Percentiles rank a stretch among this genome's conserved stretches.
Evolutionary conservation across 2,113 vertebrate species (phyloP).

Genomic region (Fregata magnificens): DNA sequence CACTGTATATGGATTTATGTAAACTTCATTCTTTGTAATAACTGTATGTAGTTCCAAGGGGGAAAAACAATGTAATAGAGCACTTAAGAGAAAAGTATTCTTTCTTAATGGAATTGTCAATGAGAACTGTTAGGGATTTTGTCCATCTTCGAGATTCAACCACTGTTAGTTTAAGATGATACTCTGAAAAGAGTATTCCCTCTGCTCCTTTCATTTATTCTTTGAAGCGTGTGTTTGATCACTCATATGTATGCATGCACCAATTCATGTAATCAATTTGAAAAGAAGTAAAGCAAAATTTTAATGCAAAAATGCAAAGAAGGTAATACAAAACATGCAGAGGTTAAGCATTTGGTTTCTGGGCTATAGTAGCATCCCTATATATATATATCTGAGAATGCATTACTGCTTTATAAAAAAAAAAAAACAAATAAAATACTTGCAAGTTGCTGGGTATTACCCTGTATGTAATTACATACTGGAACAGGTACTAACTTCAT

Average conservation of each 20-base stretch:
- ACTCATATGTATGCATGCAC: neutral
- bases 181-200: neutral
- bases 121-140: neutral
- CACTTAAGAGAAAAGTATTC: neutral
- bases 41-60: neutral
- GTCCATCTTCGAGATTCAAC: neutral
- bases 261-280: neutral
- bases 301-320: neutral
- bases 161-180: neutral
- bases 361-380: neutral
- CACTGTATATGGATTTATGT: neutral
- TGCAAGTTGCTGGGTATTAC: neutral
- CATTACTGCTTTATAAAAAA: neutral
- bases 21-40: neutral
- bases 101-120: neutral
- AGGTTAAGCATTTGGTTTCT: neutral
- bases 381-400: neutral
- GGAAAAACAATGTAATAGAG: neutral
- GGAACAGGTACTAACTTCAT: neutral
- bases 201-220: neutral
- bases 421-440: neutral
- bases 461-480: neutral
- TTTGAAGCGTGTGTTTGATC: neutral
- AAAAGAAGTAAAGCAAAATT: neutral
- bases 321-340: neutral